A percentile compares a stretch with the other conserved stretches of the same genome.
These are phyloP conservation scores for Triplophysa dalaica DNA, from an alignment of 2,113 vertebrate genomes.

Conservation along the genomic window DNA sequence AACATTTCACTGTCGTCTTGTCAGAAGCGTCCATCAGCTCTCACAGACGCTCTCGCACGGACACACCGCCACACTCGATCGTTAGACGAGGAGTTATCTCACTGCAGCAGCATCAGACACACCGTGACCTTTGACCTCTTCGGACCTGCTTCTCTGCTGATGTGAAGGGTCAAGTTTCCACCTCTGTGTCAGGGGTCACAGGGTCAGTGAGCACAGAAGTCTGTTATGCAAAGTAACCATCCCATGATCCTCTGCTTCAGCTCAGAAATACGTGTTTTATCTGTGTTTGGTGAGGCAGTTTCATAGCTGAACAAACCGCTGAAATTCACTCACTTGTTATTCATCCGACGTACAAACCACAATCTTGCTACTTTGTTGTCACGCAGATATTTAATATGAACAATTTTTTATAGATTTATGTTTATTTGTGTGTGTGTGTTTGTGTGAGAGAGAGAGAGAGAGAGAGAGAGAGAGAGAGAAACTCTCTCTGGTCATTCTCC, in stretches of 20 bases:
- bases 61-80: not conserved
- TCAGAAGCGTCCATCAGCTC: not conserved
- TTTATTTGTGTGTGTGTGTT: too few relatives aligned
- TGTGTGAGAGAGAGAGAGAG: too few relatives aligned
- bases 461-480: too few relatives aligned
- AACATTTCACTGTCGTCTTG: not conserved
- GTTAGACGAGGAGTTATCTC: not conserved
- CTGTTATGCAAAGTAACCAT: conserved; percentile 8
- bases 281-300: too few relatives aligned
- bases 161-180: conserved; percentile 37
- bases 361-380: too few relatives aligned
- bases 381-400: too few relatives aligned
- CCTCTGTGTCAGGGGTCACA: conserved; percentile 28
- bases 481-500: too few relatives aligned
- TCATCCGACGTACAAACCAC: too few relatives aligned
- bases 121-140: conserved; percentile 4
- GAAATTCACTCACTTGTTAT: too few relatives aligned
- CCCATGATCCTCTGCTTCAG: not conserved
- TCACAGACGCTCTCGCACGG: not conserved
- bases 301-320: too few relatives aligned
- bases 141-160: conserved; percentile 5
- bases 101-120: not conserved
- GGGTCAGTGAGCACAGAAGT: conserved; percentile 15
- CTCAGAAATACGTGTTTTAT: too few relatives aligned
- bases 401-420: too few relatives aligned